Base-by-base conservation (phyloP, 1,140 invertebrate genomes). In the Cydia amplana region DNA sequence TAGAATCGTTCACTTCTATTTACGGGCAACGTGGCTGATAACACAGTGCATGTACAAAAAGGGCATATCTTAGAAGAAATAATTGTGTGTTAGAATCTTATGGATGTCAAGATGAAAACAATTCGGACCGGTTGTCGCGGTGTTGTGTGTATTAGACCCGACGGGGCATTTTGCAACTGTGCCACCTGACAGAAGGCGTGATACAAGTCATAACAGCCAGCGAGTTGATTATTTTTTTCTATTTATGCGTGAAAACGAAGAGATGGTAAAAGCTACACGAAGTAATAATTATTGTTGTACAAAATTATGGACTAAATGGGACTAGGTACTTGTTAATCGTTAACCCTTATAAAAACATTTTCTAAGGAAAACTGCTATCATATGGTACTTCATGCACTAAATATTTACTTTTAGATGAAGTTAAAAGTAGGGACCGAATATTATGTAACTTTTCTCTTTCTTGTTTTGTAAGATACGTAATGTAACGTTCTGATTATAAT, bases 131-230 rank as follows among this genome's bases (percentile, higher is more conserved):
- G 82, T 46, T 46, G 40, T 85, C 79, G 77, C 76, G 60, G 73
- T 72, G 76, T 74, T 43, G 40, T 76, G 75, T 75, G 77, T 78
- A 83, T 81, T 80, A 80, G 80, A 85, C 82, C 81, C 80, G 80
- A 80, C 79, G 80, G 79, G 72, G 75, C 79, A 82, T 85, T 87
- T 85, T 80, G 83, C 82, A 87, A 83, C 78, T 77, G 79, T 78
- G 79, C 82, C 85, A 86, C 85, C 81, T 83, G 55, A 60, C 55
- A 80, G 83, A 78, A 77, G 14, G 70, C 76, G 78, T 78, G 72
- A 18, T 74, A 49, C 64, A 65, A 65, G 28, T 1, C 14, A 65
- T 36, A 32, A 20, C 10, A 14, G 64, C 3, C 28, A 65, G 64
- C 64, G 64, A 23, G 49, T 60, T 20, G 12, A 2, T 60, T 6